These are phyloP conservation scores for Crotalus horridus DNA, from an alignment of 2,113 vertebrate species.

Conservation along the genomic window DNA sequence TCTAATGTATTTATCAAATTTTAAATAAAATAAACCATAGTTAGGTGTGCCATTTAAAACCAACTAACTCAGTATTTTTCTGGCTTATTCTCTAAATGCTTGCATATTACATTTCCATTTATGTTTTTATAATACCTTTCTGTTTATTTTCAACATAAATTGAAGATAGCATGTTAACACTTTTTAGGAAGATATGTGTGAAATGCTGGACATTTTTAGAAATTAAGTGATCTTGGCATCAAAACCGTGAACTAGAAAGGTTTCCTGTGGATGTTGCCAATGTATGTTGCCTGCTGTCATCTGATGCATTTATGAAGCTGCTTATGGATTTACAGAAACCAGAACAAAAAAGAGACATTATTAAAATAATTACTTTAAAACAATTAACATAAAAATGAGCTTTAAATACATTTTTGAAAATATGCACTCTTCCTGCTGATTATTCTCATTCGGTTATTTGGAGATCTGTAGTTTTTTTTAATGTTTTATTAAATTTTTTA, in stretches of 20 bases:
- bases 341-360: background rate
- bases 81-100: background rate
- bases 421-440: no score
- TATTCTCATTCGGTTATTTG: no score
- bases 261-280: slow-evolving; percentile 8
- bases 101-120: background rate
- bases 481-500: no score
- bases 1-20: background rate
- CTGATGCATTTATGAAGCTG: background rate
- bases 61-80: background rate
- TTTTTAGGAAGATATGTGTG: slow-evolving; percentile 21
- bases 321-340: background rate
- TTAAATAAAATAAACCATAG: background rate
- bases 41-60: background rate
- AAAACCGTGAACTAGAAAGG: slow-evolving; percentile 13
- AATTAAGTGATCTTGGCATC: background rate
- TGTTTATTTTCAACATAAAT: background rate
- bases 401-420: no score
- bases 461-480: no score
- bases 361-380: background rate
- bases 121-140: background rate
- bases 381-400: no score
- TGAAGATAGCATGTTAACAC: background rate
- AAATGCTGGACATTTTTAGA: slow-evolving; percentile 8
- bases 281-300: background rate